Base-by-base conservation (phyloP, 2,797 vertebrate genomes). In the Sebastolobus altivelis region DNA sequence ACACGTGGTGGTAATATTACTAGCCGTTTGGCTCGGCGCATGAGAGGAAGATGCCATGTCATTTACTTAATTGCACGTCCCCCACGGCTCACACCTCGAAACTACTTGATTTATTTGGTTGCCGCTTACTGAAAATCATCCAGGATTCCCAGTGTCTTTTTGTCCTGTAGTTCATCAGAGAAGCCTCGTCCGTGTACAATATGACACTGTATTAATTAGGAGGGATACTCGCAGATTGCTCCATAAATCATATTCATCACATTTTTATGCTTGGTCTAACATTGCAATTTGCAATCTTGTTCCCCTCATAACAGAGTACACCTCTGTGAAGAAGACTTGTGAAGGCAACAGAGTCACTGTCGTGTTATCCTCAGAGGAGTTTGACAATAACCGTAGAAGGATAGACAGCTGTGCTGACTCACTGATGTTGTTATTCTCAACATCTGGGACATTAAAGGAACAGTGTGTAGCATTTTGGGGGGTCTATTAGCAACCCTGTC, bases 181-280 rank as follows among this genome's bases (percentile, higher is more conserved):
- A 79, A 76, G 77, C 76, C 73, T 82, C 27, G 14, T 82, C 59
- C 56, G 77, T 29, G 82, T 79, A 81, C 66, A 70, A 63, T 84
- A 71, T 88, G 87, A 88, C 81, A 80, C 72, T 38, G 35, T 69
- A 84, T 90, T 93, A 92, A 94, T 93, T 91, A 90, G 88, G 84
- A 84, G 79, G 79, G 82, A 92, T 86, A 80, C 74, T 81, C 20
- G 4, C 79, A 83, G 86, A 89, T 88, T 88, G 86, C 77, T 86
- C 75, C 90, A 92, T 92, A 89, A 93, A 93, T 93, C 90, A 92
- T 86, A 86, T 84, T 65, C 52, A 68, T 76, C 58, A 59, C 56
- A 68, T 81, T 86, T 91, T 86, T 84, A 92, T 86, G 90, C 80
- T 90, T 60, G 80, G 79, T 84, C 60, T 86, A 78, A 89, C 84